Evolutionary conservation across 64 coral and sea anemone genomes (phyloP), one percentile per base, ranked within the genome.

Genomic region (Acropora yongei): DNA sequence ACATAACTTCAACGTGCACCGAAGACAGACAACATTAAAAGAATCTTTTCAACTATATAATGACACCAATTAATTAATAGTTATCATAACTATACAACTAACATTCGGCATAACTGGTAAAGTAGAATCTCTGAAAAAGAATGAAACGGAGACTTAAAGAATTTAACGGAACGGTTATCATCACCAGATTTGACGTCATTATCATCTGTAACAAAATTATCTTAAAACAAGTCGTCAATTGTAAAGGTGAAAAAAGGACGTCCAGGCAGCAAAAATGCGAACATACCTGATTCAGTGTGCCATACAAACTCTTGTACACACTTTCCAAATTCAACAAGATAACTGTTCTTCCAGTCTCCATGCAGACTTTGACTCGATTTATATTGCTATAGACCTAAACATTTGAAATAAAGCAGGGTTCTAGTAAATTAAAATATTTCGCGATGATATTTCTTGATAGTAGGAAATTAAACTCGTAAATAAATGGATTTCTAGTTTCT

Each of bases 401-500:
- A 76, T 14, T 63, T 63, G 17, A 16, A 48, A 44, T 63, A 14
- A 43, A 61, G 1, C 1, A 8, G 14, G 47, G 40, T 77, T 77
- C 16, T 8, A 53, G 50, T 53, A 53, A 53, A 53, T 6, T 6
- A 9, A 18, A 6, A 0, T 67, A 12, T 9, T 67, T 16, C 63
- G 8, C 11, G 63, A 53, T 4, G 5, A 13, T 14, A 3, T 6
- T 71, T 5, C 68, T 71, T 5, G 6, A n/a, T 20, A 48, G 4
- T 1, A 19, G 19, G 4, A 8, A 3, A 39, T 2, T 55, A 55
- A 55, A 55, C 5, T 66, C 45, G 47, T 86, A 96, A 90, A 87
- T 96, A 86, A 43, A 91, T 96, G 61, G 93, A 96, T 42, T 96
- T 91, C 61, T 96, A 91, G 68, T 96, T 91, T 73, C 90, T 96